Evolutionary conservation across 2,888 invertebrate species (phyloP).

Genomic region (Oasisia sp.): DNA sequence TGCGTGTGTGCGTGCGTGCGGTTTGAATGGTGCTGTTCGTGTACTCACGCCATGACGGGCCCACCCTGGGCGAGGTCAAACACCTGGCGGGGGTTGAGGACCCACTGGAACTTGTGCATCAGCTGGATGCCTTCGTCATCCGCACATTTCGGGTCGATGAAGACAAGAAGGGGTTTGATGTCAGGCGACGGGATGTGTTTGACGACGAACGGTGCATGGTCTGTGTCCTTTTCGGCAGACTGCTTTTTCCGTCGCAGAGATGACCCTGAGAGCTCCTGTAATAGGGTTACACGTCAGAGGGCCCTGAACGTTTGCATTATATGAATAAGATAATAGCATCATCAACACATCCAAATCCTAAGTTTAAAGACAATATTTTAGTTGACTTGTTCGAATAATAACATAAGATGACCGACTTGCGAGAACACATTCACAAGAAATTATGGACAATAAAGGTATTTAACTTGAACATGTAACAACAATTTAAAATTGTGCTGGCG

Average conservation of each 20-base stretch:
- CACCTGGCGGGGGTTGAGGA: conserved; percentile 94
- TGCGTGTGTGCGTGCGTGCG: no score
- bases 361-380: no score
- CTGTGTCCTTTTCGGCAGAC: conserved; percentile 35
- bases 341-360: no score
- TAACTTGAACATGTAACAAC: no score
- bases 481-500: no score
- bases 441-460: no score
- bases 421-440: no score
- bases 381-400: no score
- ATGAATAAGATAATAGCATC: no score
- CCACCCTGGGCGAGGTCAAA: conserved; percentile 82
- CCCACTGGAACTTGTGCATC: conserved; percentile 96
- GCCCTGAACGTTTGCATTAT: no score
- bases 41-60: not conserved
- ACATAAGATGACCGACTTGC: no score
- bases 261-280: conserved; percentile 66
- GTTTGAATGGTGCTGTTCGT: no score
- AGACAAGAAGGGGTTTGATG: conserved; percentile 76
- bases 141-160: conserved; percentile 98
- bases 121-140: conserved; percentile 97
- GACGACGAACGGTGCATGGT: conserved; percentile 76
- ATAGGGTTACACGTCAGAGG: not conserved
- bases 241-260: conserved; percentile 65
- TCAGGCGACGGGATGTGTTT: conserved; percentile 85